Conservation (phyloP, 1,140 invertebrate genomes). For the Papilio polyxenes region DNA sequence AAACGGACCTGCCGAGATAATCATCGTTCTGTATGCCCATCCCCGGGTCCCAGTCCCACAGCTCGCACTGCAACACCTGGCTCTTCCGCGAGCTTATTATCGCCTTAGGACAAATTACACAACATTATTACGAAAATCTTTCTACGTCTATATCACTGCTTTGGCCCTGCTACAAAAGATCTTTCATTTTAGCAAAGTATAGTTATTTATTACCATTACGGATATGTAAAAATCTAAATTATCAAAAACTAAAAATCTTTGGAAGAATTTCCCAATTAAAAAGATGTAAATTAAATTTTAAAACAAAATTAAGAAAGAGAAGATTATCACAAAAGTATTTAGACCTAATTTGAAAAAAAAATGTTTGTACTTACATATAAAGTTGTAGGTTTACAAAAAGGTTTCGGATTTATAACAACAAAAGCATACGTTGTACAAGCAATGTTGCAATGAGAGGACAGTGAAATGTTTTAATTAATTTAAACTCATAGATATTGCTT, state of each 20-base stretch:
- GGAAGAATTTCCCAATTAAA: not conserved
- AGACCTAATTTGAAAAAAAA: not conserved
- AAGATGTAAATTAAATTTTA: not conserved
- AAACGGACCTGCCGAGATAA: conserved; percentile 90
- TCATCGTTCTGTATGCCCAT: conserved; percentile 91
- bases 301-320: not conserved
- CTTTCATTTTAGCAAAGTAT: not conserved
- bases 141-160: conserved; percentile 5
- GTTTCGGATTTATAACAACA: not conserved
- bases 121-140: conserved; percentile 40
- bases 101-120: conserved; percentile 82
- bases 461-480: not conserved
- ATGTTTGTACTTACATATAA: not conserved
- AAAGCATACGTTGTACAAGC: not conserved
- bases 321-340: not conserved
- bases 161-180: not conserved
- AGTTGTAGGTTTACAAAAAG: not conserved
- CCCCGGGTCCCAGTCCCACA: conserved; percentile 93
- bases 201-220: not conserved
- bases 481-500: not conserved
- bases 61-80: conserved; percentile 86
- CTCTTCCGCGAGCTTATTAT: conserved; percentile 86
- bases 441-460: conserved; percentile 17
- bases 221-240: not conserved
- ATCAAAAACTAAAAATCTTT: not conserved